Base-by-base conservation (phyloP, 2,888 invertebrate species). In the Polia nebulosa region DNA sequence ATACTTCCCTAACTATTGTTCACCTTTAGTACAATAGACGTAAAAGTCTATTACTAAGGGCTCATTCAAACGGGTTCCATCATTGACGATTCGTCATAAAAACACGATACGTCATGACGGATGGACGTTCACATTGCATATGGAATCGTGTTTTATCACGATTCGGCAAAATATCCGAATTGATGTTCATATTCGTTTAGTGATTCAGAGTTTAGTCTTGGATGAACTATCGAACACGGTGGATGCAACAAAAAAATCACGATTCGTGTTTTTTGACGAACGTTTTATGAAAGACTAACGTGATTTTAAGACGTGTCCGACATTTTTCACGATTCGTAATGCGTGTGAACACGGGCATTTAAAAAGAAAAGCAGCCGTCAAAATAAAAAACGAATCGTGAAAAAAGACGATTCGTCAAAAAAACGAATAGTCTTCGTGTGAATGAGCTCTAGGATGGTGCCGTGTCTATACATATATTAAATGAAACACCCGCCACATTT, bases 1-100 rank as follows among this genome's bases (percentile, higher is more conserved):
- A 86, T 85, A 86, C 85, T 88, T 88, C n/a, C n/a, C n/a, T n/a
- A 82, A 81, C 83, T 83, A 87, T 85, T 87, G 79, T 80, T 78
- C 68, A 60, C 76, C 63, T 82, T 81, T 71, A 77, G 57, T 63
- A 65, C 52, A 74, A 77, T 72, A 74, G 69, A 63, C 69, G 51
- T 61, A 63, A 60, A 66, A 69, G 52, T 69, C 47, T 11, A 61
- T 41, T 36, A 44, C 39, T 11, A n/a, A 55, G 20, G 36, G 36
- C 34, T 58, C n/a, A 41, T 41, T 41, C 15, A 1, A 2, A n/a
- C 39, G 6, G 3, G 39, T 7, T n/a, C 7, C 17, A n/a, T 39
- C 13, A 39, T 39, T 39, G n/a, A 41, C 39, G 39, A 39, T 17
- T 39, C 39, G 17, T 39, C 39, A 39, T n/a, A 39, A 36, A 36